phyloP scores from a whole-genome alignment of 2,888 invertebrate species.

The Pollenia angustigena region DNA sequence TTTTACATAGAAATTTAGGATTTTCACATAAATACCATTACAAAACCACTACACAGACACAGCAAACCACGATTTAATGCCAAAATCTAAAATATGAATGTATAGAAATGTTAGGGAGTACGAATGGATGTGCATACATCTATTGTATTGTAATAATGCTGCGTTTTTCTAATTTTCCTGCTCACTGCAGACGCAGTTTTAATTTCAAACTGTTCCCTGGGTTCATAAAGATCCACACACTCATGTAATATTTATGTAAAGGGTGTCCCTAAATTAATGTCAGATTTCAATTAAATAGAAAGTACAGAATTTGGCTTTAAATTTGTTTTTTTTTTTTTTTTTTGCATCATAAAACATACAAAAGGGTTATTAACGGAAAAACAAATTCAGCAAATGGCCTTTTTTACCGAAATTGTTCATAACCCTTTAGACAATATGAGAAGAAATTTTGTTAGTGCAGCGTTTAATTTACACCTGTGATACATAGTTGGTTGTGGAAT shows the following conservation, averaged over 20 bases:
- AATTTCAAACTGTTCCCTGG: not conserved
- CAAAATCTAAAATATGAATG: constrained; percentile 5
- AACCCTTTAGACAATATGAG: too few relatives aligned
- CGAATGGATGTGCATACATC: not conserved
- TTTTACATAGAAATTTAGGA: constrained; percentile 14
- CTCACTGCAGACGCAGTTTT: constrained; percentile 56
- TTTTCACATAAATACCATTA: not conserved
- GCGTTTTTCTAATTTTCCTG: constrained; percentile 68
- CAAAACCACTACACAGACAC: not conserved
- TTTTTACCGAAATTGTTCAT: too few relatives aligned
- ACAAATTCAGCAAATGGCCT: too few relatives aligned
- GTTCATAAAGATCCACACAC: not conserved
- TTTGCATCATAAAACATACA: too few relatives aligned
- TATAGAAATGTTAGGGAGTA: not conserved
- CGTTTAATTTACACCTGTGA: too few relatives aligned
- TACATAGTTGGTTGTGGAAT: too few relatives aligned
- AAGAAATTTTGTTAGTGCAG: too few relatives aligned
- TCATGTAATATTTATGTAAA: not conserved
- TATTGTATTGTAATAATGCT: constrained; percentile 51
- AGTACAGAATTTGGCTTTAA: too few relatives aligned
- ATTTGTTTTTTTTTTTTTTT: too few relatives aligned
- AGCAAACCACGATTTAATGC: constrained; percentile 22
- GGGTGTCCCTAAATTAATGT: too few relatives aligned
- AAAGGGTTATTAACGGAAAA: too few relatives aligned
- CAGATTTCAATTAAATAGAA: too few relatives aligned